Percentiles rank a stretch among this genome's conserved stretches.
Conservation (phyloP, 1,140 invertebrate species). For the Panagrolaimus sp. region DNA sequence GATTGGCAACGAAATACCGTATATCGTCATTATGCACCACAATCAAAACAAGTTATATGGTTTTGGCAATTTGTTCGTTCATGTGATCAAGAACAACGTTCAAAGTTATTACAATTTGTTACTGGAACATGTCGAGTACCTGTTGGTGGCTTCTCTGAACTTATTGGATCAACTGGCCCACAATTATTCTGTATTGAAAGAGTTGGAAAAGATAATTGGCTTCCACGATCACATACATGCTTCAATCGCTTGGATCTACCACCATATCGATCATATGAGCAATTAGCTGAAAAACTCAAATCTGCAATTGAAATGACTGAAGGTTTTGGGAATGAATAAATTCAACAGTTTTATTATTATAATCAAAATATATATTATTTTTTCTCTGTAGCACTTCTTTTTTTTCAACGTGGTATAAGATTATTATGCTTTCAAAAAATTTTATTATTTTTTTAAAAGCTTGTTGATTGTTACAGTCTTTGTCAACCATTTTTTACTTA, state of each 20-base stretch:
- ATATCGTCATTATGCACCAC: constrained; percentile 82
- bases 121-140: constrained; percentile 92
- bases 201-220: constrained; percentile 98
- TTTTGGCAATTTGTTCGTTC: constrained; percentile 84
- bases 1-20: constrained; percentile 98
- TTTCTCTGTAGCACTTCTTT: too few species aligned
- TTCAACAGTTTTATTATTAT: too few species aligned
- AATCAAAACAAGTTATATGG: constrained; percentile 87
- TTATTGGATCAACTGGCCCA: constrained; percentile 81
- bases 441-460: too few species aligned
- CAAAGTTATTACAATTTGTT: constrained; percentile 84
- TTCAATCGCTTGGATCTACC: constrained; percentile 91
- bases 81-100: constrained; percentile 86
- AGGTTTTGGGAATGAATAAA: constrained; percentile 93
- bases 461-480: background rate
- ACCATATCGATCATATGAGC: constrained; percentile 90
- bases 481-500: too few species aligned
- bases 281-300: constrained; percentile 87
- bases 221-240: constrained; percentile 88
- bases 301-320: constrained; percentile 99
- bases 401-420: too few species aligned
- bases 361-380: too few species aligned
- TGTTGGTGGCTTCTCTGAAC: constrained; percentile 90
- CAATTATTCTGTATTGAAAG: constrained; percentile 99
- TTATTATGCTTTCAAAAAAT: too few species aligned